Base-by-base conservation (phyloP, 1,140 invertebrate genomes). In the Ceratitis capitata region DNA sequence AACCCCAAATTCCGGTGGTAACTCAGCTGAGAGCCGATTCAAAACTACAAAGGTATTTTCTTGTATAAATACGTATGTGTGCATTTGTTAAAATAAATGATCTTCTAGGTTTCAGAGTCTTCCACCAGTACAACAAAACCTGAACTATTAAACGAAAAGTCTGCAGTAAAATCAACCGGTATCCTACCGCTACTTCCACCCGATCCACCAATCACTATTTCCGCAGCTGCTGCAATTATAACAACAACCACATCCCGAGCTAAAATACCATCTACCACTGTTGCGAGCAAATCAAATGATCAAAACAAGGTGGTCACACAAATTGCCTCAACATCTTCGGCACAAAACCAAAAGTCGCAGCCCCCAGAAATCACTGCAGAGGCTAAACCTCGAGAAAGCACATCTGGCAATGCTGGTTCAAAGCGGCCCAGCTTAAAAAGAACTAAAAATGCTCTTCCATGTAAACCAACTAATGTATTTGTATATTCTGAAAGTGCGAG, bases 381-480 rank as follows among this genome's bases (percentile, higher is more conserved):
- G 49, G 1, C n/a, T n/a, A n/a, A n/a, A n/a, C n/a, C n/a, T n/a
- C n/a, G n/a, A n/a, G n/a, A n/a, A n/a, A n/a, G n/a, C n/a, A n/a
- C n/a, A n/a, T n/a, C 82, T 19, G 45, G 64, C 29, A 69, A 84
- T 29, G 51, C 82, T 16, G 29, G 74, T 82, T 35, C 84, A 35
- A 82, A 85, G 51, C 87, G 89, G 26, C 89, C 89, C 1, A 85
- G 88, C 56, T 53, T 90, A 83, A 87, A 86, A 12, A 85, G 89
- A 10, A 88, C 88, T 35, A 92, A 90, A 58, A 85, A 88, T 58
- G 45, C 89, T 26, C 86, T 84, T 26, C 87, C 87, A 7, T 87
- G 87, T 29, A 96, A 97, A 93, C 96, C 97, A 26, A 96, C 96
- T 5, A 97, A 97, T 92, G 94, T 98, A 86, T 93, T 97, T 35